Evolutionary conservation across 2,797 vertebrate genomes (phyloP), one percentile per base, ranked within the genome.

Genomic region (Melanotaenia trifasciata): DNA sequence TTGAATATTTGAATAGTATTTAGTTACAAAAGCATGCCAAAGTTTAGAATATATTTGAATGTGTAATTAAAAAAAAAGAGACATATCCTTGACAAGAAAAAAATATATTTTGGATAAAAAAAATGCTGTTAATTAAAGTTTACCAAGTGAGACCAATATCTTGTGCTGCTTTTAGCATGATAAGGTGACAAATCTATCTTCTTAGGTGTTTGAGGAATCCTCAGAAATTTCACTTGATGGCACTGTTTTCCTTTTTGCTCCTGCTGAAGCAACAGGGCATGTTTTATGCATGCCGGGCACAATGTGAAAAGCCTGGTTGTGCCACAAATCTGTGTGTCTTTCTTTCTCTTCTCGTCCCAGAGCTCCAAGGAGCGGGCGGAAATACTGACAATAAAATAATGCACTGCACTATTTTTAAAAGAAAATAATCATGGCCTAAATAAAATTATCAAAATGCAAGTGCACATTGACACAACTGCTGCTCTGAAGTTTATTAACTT

Each of bases 221-320:
- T 96, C 93, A 92, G 94, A 96, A 95, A 94, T 95, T 96, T 97
- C 97, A 98, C 97, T 98, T 98, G 97, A 99, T 99, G 97, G 97
- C 97, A 99, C 95, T 99, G 97, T 99, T 99, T 98, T 97, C 96
- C 97, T 97, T 97, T 95, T 96, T 94, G 95, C 90, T 90, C 83
- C 78, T 50, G 78, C 90, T 74, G 82, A 88, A 95, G 92, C 92
- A 94, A 94, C 92, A 93, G 91, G 93, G 83, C 85, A 90, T 93
- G 91, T 93, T 94, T 94, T 91, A 93, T 93, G 88, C 89, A 91
- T 91, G 89, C 84, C 68, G 90, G 89, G 91, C 86, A 91, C 87
- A 89, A 86, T 87, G 76, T 85, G 81, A 88, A 87, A 88, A 87
- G 67, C 84, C 73, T 40, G 80, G 82, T 82, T 88, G 65, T 87